Conservation (phyloP, 2,113 vertebrate genomes). For the Talpa occidentalis region DNA sequence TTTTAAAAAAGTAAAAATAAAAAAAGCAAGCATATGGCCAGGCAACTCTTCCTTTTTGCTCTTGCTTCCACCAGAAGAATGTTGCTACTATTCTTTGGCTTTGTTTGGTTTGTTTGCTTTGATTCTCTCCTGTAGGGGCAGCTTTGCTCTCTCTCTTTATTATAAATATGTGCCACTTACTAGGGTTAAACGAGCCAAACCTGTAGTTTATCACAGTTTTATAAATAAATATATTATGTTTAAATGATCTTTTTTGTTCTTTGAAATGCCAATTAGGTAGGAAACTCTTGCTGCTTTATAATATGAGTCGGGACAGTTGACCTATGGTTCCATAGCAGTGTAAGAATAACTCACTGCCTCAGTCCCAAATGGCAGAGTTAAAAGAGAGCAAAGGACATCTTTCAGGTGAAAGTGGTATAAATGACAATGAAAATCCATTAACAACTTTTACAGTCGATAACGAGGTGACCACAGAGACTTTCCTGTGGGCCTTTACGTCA, state of each 20-base stretch:
- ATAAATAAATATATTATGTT: slow-evolving; percentile 26
- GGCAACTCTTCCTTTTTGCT: background rate
- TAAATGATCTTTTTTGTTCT: slow-evolving; percentile 25
- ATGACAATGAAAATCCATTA: slow-evolving; percentile 39
- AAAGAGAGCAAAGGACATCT: background rate
- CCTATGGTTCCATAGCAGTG: background rate
- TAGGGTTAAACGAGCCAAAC: slow-evolving; percentile 3
- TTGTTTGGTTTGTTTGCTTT: background rate
- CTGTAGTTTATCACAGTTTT: background rate
- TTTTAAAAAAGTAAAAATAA: background rate
- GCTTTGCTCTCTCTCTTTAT: background rate
- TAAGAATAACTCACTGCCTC: background rate
- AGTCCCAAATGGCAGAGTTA: background rate
- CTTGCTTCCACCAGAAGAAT: background rate
- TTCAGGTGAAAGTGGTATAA: background rate
- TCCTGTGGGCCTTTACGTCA: background rate
- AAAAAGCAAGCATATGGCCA: background rate
- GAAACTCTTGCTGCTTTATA: slow-evolving; percentile 47
- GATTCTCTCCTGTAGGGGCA: background rate
- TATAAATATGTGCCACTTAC: slow-evolving; percentile 31
- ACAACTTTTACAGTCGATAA: background rate
- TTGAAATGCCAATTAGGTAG: slow-evolving; percentile 20
- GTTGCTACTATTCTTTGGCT: background rate
- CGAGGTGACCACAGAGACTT: background rate
- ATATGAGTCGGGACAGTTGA: background rate